Base-by-base conservation (phyloP, 2,797 vertebrate genomes). In the Trematomus bernacchii region DNA sequence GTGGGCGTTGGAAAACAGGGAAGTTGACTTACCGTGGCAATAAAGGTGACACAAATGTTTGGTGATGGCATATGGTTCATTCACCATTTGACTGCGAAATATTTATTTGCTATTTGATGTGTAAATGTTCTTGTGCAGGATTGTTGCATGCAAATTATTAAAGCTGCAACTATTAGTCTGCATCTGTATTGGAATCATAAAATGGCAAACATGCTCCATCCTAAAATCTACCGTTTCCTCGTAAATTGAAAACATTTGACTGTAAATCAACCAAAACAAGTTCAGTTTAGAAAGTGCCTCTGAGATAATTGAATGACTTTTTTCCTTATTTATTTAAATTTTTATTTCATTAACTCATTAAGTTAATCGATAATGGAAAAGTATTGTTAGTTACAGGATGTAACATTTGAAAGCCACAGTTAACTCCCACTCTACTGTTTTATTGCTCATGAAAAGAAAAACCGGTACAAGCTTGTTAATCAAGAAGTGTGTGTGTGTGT, bases 371-470 rank as follows among this genome's bases (percentile, higher is more conserved):
- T n/a, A 18, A 64, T 47, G 11, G 33, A 76, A 44, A 46, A 18
- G 13, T 14, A 51, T 21, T 0, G 0, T 37, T 44, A 0, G 13
- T 15, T 54, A n/a, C 47, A n/a, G 11, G 0, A 27, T 11, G 11
- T 4, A 12, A 4, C 52, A 65, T 2, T 9, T 16, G 58, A 6
- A 15, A 13, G 2, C 30, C 52, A 44, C n/a, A 14, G 7, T 40
- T 2, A 2, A 19, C 6, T 3, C 47, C 3, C 6, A 16, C 11
- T 23, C 3, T 16, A 30, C 21, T 51, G 6, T 61, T 4, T 7
- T 70, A 19, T 43, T 66, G 30, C 27, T 83, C 46, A 50, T 66
- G 77, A 13, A 64, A 43, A 64, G 14, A 42, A 78, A 75, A 66
- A 27, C 27, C 4, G 27, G 27, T 27, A 27, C 27, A 27, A 27